A percentile compares a stretch with the other conserved stretches of the same genome.
Conservation (phyloP, 1,140 invertebrate species). For the Phthorimaea operculella region DNA sequence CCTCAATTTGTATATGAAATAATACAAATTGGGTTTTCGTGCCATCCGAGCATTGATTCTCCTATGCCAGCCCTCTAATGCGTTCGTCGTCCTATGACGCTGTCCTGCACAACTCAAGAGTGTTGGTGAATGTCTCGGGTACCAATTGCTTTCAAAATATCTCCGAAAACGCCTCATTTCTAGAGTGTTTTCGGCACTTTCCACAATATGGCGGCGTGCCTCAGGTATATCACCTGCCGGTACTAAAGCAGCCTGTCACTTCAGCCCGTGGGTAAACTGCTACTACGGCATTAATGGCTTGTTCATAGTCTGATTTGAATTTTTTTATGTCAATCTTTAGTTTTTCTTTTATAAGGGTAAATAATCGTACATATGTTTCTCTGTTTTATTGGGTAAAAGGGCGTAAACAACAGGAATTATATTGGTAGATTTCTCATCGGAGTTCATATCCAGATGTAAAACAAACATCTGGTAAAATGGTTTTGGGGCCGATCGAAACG, state of each 20-base stretch:
- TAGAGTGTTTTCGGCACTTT: too few relatives aligned
- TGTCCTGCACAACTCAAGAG: not conserved
- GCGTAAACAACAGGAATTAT: constrained; percentile 16
- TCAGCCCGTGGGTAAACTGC: constrained; percentile 10
- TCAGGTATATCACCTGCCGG: not conserved
- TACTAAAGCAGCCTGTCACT: constrained; percentile 13
- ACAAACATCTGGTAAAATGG: constrained; percentile 19
- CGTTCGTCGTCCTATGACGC: not conserved
- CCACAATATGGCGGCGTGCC: constrained; percentile 4
- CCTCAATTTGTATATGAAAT: constrained; percentile 5
- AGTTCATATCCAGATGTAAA: constrained; percentile 14
- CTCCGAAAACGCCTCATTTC: not conserved
- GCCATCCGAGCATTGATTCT: not conserved
- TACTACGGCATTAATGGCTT: constrained; percentile 14
- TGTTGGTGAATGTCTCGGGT: not conserved
- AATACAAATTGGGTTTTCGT: constrained; percentile 3
- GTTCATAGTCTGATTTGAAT: constrained; percentile 21
- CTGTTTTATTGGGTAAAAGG: constrained; percentile 16
- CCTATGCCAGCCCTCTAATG: not conserved
- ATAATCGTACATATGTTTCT: constrained; percentile 15
- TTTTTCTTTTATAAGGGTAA: constrained; percentile 12
- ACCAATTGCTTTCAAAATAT: not conserved
- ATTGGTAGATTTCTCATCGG: constrained; percentile 10
- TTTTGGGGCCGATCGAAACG: constrained; percentile 12
- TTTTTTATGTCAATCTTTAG: constrained; percentile 10